phyloP scores from a whole-genome alignment of 2,888 invertebrate genomes.

The Aphodius granarius region DNA sequence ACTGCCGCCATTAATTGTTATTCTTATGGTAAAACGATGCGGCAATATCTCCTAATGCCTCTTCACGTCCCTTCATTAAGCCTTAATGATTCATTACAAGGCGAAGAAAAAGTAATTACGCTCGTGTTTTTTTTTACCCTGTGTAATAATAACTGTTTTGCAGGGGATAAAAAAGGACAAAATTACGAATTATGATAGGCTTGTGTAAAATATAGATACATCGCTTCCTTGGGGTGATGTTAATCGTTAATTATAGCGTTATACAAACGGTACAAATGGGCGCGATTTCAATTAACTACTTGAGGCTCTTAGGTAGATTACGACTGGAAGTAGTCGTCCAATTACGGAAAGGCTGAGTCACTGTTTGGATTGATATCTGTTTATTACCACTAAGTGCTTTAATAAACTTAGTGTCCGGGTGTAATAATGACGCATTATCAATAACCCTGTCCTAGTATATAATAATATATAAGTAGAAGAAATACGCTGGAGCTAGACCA shows the following conservation, averaged over 20 bases:
- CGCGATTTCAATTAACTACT: background rate
- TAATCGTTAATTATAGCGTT: background rate
- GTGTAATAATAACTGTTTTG: too few species aligned
- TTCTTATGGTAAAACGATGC: background rate
- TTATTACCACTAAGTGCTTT: background rate
- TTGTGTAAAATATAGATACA: background rate
- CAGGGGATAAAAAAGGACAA: conserved; percentile 1
- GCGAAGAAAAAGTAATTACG: background rate
- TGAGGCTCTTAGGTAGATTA: conserved; percentile 6
- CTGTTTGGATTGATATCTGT: background rate
- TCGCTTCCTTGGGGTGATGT: background rate
- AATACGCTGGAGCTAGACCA: too few species aligned
- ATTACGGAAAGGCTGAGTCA: background rate
- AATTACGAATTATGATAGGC: background rate
- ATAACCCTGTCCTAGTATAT: background rate
- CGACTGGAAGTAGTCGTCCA: background rate
- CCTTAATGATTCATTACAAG: conserved; percentile 10
- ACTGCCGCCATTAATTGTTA: conserved; percentile 1
- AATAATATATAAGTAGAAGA: too few species aligned
- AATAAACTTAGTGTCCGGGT: background rate
- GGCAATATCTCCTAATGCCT: background rate
- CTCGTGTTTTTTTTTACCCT: conserved; percentile 6
- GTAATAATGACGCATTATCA: background rate
- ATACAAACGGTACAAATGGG: background rate
- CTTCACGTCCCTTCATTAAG: conserved; percentile 14